Percentiles rank a stretch among this genome's conserved stretches.
phyloP scores from a whole-genome alignment of 2,797 vertebrate genomes.

The Cichlasoma orientale region DNA sequence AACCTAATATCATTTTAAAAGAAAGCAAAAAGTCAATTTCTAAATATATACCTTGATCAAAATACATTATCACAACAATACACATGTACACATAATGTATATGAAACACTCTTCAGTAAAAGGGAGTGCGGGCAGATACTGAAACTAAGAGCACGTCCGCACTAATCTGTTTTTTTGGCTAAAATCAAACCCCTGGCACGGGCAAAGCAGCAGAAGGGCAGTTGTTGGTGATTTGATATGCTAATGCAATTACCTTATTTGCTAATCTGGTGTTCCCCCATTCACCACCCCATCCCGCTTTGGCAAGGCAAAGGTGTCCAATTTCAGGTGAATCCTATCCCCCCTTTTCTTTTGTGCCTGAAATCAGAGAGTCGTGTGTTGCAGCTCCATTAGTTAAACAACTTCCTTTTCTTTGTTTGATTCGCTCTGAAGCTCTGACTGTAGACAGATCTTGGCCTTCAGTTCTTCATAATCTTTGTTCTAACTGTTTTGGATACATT shows the following conservation, averaged over 20 bases:
- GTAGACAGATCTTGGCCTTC: background rate
- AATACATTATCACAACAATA: background rate
- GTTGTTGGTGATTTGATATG: constrained; percentile 65
- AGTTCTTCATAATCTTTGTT: background rate
- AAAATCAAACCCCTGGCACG: constrained; percentile 45
- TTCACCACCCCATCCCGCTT: background rate
- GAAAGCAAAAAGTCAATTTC: background rate
- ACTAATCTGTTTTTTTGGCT: constrained; percentile 8
- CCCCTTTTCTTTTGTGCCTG: constrained; percentile 6
- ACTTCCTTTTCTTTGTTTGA: constrained; percentile 20
- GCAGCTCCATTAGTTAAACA: constrained; percentile 31
- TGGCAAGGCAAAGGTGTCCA: constrained; percentile 54
- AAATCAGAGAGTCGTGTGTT: constrained; percentile 36
- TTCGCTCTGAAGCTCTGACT: background rate
- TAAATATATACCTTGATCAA: background rate
- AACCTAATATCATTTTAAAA: no score
- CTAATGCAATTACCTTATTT: constrained; percentile 73
- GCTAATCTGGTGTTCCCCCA: constrained; percentile 46
- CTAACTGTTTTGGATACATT: background rate
- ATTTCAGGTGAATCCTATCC: constrained; percentile 48
- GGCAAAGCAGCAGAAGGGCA: constrained; percentile 40
- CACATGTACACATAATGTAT: background rate
- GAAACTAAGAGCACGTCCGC: background rate
- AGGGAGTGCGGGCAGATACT: constrained; percentile 1
- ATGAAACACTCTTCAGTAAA: constrained; percentile 6